Evolutionary conservation across 2,888 invertebrate genomes (phyloP), one percentile per base, ranked within the genome.

Genomic region (Cryptus armator): DNA sequence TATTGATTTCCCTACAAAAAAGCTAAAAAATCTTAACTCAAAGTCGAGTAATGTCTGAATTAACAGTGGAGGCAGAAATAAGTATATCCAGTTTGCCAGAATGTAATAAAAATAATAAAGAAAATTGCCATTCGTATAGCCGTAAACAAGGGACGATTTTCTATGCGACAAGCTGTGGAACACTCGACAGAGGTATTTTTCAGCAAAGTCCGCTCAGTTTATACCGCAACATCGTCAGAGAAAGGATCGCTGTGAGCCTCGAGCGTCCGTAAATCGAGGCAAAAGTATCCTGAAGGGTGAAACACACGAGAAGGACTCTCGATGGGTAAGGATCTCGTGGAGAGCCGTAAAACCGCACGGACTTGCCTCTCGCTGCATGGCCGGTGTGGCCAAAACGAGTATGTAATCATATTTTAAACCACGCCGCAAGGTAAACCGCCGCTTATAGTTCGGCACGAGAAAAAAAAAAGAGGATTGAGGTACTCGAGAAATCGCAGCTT

Each of bases 351-450:
- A 78, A 78, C 78, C 78, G 68, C 78, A 78, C 46, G 46, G 70
- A 67, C 70, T 32, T 56, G 16, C 66, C 44, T 32, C 68, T 71
- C 44, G 56, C 67, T 77, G 44, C 56, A 12, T 70, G 48, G 32
- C 48, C 48, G 48, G 19, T 37, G 64, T 64, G 48, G 62, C 62
- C 62, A 37, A 32, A 48, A 37, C 56, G 62, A 62, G 48, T 70
- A 24, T 78, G 78, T 78, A 78, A 70, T 78, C 70, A 78, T 70
- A 78, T 71, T 70, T 78, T 78, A 37, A 64, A 71, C 70, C 70
- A 19, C 37, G 46, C 70, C 78, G 37, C 56, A 43, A 62, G 59
- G 12, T 32, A 62, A 51, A 67, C 81, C 67, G 32, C 80, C 64
- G 72, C 74, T 56, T 56, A 74, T 46, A 32, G 4, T 37, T 56